phyloP scores from a whole-genome alignment of 2,797 vertebrate species.

The Chiloscyllium punctatum region DNA sequence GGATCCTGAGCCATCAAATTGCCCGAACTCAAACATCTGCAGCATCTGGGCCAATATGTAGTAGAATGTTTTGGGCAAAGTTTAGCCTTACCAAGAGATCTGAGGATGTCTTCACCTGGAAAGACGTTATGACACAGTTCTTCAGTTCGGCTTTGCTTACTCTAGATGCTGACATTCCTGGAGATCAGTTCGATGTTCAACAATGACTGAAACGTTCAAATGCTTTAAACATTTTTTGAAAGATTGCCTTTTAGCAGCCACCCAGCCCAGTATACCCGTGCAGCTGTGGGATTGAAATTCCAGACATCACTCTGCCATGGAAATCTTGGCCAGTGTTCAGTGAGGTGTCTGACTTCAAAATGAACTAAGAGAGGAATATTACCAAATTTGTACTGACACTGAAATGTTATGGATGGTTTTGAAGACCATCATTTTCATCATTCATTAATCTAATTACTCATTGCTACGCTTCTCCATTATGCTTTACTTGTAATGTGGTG shows the following conservation, averaged over 20 bases:
- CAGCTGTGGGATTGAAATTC: not conserved
- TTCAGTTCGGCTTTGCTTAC: not conserved
- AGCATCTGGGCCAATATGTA: not conserved
- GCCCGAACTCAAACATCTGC: not conserved
- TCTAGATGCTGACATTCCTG: not conserved
- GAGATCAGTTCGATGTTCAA: not conserved
- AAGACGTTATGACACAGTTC: not conserved
- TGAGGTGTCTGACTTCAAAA: not conserved
- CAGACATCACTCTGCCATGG: not conserved
- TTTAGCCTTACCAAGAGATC: not conserved
- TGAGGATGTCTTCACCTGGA: not conserved
- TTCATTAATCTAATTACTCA: not conserved
- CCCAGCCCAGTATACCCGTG: not conserved
- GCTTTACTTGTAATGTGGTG: not conserved
- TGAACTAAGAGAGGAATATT: not conserved
- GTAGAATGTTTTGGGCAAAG: not conserved
- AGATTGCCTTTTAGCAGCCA: not conserved
- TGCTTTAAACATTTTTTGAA: not conserved
- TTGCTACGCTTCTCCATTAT: not conserved
- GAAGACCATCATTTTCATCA: not conserved
- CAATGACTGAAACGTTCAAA: not conserved
- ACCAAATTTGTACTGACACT: not conserved
- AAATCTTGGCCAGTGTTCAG: not conserved
- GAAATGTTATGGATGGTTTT: not conserved
- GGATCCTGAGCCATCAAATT: not conserved